Evolutionary conservation across 2,888 invertebrate species (phyloP), one percentile per base, ranked within the genome.

Genomic region (Campoletis raptor): DNA sequence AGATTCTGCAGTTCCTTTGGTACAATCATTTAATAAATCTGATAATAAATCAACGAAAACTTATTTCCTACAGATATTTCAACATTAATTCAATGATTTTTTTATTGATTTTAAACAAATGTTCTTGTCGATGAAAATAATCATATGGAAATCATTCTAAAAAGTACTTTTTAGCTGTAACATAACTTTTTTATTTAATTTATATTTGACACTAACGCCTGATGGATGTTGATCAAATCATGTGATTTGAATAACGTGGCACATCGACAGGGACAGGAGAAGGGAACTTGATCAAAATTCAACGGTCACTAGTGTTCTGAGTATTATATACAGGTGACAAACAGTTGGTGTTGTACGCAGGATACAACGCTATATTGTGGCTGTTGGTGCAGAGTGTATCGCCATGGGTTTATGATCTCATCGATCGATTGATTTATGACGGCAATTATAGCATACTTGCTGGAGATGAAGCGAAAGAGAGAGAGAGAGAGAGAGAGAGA

Each of bases 351-450:
- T 92, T 93, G 91, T 92, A 92, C 37, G 64, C 81, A 69, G 78
- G 48, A 78, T 81, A 70, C 85, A 24, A 76, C 64, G 64, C 77
- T 66, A 21, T 36, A 64, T 64, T 77, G 78, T 67, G 73, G 91
- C 91, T 91, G 92, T 90, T 92, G 91, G 92, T 91, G 91, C 90
- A 90, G 91, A 85, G 83, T 92, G 92, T 93, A 94, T 94, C 92
- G 93, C 92, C 91, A 91, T 91, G 92, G 92, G 94, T 94, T 94
- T 94, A 94, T 94, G 94, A 94, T 94, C 94, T 94, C 94, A 94
- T 94, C 93, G 92, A 91, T 82, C 94, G 93, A 94, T 94, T 94
- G 94, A 94, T 94, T 94, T 94, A 94, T 94, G 93, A 91, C 93
- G 92, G 93, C 94, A 94, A 94, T 94, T 94, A 94, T 93, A 92